phyloP scores from a whole-genome alignment of 2,888 invertebrate species.

The Cerastis rubricosa region DNA sequence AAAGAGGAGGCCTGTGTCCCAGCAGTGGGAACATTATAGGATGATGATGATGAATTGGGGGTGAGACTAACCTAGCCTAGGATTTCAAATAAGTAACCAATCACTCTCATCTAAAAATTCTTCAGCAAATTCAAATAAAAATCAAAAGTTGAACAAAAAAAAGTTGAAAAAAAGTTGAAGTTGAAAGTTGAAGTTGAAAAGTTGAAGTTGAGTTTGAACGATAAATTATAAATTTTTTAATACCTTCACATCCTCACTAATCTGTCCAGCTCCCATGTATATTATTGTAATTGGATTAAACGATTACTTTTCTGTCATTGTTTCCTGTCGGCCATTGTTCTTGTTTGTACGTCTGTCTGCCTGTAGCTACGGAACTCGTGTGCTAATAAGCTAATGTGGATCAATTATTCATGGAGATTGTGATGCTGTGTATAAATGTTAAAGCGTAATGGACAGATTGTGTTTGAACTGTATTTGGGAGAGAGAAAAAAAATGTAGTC shows the following conservation, averaged over 20 bases:
- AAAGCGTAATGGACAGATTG: conserved; percentile 69
- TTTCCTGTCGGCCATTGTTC: conserved; percentile 86
- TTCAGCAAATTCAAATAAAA: neutral
- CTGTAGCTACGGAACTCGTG: conserved; percentile 70
- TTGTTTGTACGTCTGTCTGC: conserved; percentile 79
- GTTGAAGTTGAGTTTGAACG: too few relatives aligned
- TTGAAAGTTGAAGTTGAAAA: too few relatives aligned
- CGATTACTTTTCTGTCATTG: conserved; percentile 88
- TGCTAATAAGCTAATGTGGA: conserved; percentile 89
- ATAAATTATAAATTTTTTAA: neutral
- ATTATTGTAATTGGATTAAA: conserved; percentile 90
- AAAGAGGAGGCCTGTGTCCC: too few relatives aligned
- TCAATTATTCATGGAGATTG: conserved; percentile 87
- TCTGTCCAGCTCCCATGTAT: conserved; percentile 72
- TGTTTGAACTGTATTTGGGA: conserved; percentile 55
- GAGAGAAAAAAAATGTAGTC: conserved; percentile 36
- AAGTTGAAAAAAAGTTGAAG: too few relatives aligned
- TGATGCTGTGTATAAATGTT: conserved; percentile 58
- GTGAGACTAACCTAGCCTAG: too few relatives aligned
- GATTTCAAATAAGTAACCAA: neutral
- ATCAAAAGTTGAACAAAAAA: too few relatives aligned
- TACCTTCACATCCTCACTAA: conserved; percentile 73
- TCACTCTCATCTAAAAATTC: neutral
- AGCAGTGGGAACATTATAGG: too few relatives aligned
- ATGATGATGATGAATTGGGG: too few relatives aligned